Evolutionary conservation across 2,888 invertebrate genomes (phyloP).

Genomic region (Drosophila limbata): DNA sequence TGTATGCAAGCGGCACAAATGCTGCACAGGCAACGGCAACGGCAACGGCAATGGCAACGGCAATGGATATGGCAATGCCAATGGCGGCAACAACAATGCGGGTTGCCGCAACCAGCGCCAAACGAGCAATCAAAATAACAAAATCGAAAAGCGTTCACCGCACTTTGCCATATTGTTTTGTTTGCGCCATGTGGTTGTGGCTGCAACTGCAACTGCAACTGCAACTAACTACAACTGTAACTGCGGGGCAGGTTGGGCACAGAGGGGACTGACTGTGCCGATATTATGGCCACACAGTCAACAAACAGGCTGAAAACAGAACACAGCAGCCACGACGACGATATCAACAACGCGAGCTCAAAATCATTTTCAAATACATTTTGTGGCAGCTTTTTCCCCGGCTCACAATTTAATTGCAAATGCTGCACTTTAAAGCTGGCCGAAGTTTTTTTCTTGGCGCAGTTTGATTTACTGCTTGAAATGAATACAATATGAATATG

Average conservation of each 20-base stretch:
- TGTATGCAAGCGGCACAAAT: conserved; percentile 44
- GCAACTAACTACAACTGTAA: conserved; percentile 15
- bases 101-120: conserved; percentile 44
- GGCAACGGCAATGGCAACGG: neutral
- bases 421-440: conserved; percentile 46
- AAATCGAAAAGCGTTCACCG: conserved; percentile 61
- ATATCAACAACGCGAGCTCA: conserved; percentile 48
- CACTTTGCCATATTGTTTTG: conserved; percentile 64
- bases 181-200: conserved; percentile 52
- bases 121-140: conserved; percentile 70
- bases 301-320: conserved; percentile 46
- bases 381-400: conserved; percentile 36
- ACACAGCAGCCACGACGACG: conserved; percentile 9
- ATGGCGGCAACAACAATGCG: conserved; percentile 39
- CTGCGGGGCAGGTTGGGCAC: neutral
- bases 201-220: conserved; percentile 37
- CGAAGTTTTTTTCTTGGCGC: conserved; percentile 16
- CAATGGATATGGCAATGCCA: neutral
- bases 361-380: conserved; percentile 67
- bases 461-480: conserved; percentile 55
- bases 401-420: conserved; percentile 59
- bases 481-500: conserved; percentile 43
- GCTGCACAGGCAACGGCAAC: conserved; percentile 23
- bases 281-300: conserved; percentile 65
- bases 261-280: conserved; percentile 22